Percentiles rank a stretch among this genome's conserved stretches.
These are phyloP conservation scores for Frankliniella fusca DNA, from an alignment of 2,888 invertebrate genomes.

Conservation along the genomic window DNA sequence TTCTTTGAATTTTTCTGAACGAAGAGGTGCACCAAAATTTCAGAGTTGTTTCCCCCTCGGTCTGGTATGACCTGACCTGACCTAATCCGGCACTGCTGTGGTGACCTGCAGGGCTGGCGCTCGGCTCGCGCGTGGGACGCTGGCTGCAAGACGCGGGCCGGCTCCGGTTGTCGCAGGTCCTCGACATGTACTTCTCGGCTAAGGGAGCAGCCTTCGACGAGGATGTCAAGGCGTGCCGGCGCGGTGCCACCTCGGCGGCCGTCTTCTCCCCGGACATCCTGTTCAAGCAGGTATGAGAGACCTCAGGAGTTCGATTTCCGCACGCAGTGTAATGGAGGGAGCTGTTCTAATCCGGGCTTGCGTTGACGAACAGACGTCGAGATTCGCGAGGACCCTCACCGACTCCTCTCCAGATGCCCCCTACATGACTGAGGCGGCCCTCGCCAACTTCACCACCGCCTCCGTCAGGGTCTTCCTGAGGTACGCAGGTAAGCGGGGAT, in stretches of 20 bases:
- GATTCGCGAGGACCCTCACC: neutral
- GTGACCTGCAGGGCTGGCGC: conserved; percentile 55
- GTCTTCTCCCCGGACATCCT: neutral
- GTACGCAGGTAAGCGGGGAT: neutral
- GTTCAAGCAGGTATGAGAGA: neutral
- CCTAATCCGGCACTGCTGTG: no score
- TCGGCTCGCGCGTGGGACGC: conserved; percentile 55
- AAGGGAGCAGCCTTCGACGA: conserved; percentile 56
- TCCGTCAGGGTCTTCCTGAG: conserved; percentile 8
- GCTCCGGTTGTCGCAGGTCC: conserved; percentile 66
- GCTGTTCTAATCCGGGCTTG: neutral
- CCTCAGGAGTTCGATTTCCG: no score
- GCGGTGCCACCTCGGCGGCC: conserved; percentile 42
- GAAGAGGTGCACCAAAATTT: no score
- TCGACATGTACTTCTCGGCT: conserved; percentile 77
- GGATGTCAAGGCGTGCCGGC: conserved; percentile 64
- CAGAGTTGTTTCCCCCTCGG: no score
- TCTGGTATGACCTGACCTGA: no score
- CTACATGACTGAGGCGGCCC: conserved; percentile 27
- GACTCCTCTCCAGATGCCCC: conserved; percentile 1
- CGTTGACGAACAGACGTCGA: neutral
- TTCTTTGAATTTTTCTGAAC: no score
- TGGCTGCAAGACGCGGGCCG: conserved; percentile 50
- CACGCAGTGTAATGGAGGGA: no score
- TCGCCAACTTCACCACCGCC: conserved; percentile 15